These are phyloP conservation scores for Pygocentrus nattereri DNA, from an alignment of 2,797 vertebrate species.

Conservation along the genomic window DNA sequence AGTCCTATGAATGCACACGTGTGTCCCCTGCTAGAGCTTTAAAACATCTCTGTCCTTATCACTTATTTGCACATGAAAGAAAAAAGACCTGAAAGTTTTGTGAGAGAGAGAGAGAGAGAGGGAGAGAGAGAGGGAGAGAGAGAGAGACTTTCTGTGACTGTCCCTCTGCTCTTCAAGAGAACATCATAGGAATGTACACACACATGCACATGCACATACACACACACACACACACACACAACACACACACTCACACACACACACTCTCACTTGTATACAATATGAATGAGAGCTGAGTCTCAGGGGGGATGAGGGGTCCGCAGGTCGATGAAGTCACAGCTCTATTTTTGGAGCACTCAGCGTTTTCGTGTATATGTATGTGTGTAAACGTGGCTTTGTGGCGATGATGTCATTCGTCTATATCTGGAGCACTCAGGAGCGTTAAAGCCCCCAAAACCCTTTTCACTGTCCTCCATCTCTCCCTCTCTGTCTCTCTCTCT, in stretches of 20 bases:
- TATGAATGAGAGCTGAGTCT: constrained; percentile 43
- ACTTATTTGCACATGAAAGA: background rate
- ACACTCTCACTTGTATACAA: constrained; percentile 38
- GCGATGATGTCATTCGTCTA: constrained; percentile 43
- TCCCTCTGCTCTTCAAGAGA: background rate
- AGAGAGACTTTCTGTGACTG: background rate
- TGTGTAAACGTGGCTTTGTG: constrained; percentile 11
- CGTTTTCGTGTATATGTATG: constrained; percentile 29
- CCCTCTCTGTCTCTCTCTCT: background rate
- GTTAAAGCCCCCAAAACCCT: background rate
- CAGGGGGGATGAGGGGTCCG: background rate
- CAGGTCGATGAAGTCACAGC: constrained; percentile 37
- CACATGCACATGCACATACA: constrained; percentile 18
- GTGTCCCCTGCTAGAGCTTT: background rate
- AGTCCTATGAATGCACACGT: too few species aligned
- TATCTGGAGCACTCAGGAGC: constrained; percentile 35
- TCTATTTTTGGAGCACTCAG: constrained; percentile 53
- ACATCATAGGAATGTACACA: constrained; percentile 7
- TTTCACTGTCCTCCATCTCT: background rate
- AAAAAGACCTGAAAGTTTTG: background rate
- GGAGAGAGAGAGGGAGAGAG: background rate
- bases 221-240: constrained; percentile 16
- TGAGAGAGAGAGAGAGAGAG: too few species aligned
- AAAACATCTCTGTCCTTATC: background rate
- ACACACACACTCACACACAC: constrained; percentile 26